These are phyloP conservation scores for Erannis defoliaria DNA, from an alignment of 2,888 invertebrate genomes.

Conservation along the genomic window DNA sequence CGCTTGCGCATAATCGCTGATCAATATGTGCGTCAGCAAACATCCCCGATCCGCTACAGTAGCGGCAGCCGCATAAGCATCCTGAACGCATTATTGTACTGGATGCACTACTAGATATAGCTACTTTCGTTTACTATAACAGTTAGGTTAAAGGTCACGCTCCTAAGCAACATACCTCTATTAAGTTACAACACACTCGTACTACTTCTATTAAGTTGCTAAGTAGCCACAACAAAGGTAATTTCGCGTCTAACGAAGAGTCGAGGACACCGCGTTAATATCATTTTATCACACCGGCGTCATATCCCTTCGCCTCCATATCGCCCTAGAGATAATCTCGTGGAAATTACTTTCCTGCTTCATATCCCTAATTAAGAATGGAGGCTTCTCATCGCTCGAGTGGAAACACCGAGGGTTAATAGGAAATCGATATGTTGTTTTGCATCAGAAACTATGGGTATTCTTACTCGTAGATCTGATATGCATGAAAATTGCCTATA, in stretches of 20 bases:
- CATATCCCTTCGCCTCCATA: conserved; percentile 39
- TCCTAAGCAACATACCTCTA: conserved; percentile 1
- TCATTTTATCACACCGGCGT: conserved; percentile 33
- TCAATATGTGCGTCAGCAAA: too few species aligned
- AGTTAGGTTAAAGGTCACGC: not conserved
- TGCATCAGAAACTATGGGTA: conserved; percentile 50
- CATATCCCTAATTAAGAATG: conserved; percentile 77
- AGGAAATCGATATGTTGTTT: conserved; percentile 67
- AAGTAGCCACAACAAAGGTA: conserved; percentile 28
- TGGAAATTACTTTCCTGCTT: conserved; percentile 76
- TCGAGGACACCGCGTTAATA: conserved; percentile 30
- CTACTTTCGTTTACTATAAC: not conserved
- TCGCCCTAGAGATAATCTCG: conserved; percentile 57
- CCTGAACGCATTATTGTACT: too few species aligned
- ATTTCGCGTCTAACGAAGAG: conserved; percentile 25
- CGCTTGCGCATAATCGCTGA: too few species aligned
- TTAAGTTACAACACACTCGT: too few species aligned
- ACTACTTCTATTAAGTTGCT: conserved; percentile 22
- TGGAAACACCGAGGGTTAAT: conserved; percentile 64
- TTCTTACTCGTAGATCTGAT: not conserved
- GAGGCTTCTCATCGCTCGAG: conserved; percentile 60
- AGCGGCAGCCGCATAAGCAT: too few species aligned
- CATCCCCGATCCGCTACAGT: too few species aligned
- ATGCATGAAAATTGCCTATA: not conserved
- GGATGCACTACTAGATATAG: too few species aligned